Conservation (phyloP, 2,797 vertebrate species). For the Urosaurus nigricauda region DNA sequence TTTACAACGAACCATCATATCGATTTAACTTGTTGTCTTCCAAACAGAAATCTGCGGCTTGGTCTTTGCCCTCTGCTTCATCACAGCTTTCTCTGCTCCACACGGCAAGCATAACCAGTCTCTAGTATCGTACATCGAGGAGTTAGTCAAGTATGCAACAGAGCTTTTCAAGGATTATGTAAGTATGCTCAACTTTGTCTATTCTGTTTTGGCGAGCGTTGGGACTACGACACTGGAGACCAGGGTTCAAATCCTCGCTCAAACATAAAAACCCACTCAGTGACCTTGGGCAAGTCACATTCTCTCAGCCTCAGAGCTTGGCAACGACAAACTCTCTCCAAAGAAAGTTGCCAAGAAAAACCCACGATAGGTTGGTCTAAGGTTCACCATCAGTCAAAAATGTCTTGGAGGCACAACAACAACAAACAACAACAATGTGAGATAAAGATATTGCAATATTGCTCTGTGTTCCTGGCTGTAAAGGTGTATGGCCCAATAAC, state of each 20-base stretch:
- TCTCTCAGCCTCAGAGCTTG: too few species aligned
- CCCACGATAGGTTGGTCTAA: too few species aligned
- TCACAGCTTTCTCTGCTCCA: too few species aligned
- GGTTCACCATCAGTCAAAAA: too few species aligned
- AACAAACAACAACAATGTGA: not conserved
- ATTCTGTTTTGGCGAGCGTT: too few species aligned
- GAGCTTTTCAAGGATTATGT: not conserved
- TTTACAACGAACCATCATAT: not conserved
- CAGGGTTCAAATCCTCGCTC: too few species aligned
- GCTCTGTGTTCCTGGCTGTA: not conserved
- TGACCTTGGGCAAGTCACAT: too few species aligned
- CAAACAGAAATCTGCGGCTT: conserved; percentile 21
- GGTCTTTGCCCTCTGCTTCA: not conserved
- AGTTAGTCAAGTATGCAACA: rapidly evolving
- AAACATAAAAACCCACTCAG: too few species aligned
- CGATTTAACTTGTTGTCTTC: not conserved
- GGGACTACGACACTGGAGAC: too few species aligned
- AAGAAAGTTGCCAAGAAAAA: too few species aligned
- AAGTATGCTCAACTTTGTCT: not conserved
- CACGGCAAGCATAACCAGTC: rapidly evolving
- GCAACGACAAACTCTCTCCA: too few species aligned
- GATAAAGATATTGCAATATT: not conserved
- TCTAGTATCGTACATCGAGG: rapidly evolving
- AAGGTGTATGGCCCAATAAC: not conserved
- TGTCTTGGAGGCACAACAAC: too few species aligned